Evolutionary conservation across 2,113 vertebrate species (phyloP).

Genomic region (Neolamprologus devosi): DNA sequence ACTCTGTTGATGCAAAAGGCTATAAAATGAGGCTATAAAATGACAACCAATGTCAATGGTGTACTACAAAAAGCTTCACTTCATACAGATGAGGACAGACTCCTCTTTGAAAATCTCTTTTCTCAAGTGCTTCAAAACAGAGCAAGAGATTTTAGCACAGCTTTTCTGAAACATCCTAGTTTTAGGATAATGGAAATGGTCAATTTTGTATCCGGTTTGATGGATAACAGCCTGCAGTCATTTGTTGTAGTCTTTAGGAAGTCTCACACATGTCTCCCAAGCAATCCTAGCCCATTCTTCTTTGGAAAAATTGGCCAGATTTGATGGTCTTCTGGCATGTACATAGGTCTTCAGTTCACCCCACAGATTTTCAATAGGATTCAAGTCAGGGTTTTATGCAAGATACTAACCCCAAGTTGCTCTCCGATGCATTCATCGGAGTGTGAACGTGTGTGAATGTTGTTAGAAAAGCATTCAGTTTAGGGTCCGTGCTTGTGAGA

Average conservation of each 20-base stretch:
- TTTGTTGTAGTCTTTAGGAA: neutral
- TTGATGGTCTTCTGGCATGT: neutral
- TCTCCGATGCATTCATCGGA: fast-evolving
- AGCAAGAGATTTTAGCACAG: neutral
- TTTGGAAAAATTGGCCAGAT: neutral
- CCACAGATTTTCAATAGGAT: neutral
- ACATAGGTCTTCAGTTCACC: neutral
- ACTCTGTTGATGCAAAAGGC: neutral
- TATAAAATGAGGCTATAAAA: too few relatives aligned
- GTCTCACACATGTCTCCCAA: neutral
- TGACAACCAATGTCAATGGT: neutral
- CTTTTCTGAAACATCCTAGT: neutral
- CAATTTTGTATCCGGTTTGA: neutral
- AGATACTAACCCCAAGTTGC: neutral
- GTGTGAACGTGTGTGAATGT: neutral
- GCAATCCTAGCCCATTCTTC: neutral
- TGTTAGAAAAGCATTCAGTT: neutral
- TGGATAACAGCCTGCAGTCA: neutral
- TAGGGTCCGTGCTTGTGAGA: neutral
- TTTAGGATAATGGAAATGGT: neutral
- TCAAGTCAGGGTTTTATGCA: neutral
- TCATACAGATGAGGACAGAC: neutral
- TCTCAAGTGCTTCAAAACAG: neutral
- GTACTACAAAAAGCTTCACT: neutral
- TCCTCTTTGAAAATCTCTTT: neutral